A percentile compares a stretch with the other conserved stretches of the same genome.
Conservation (phyloP, 2,113 vertebrate species). For the Muntiacus reevesi region DNA sequence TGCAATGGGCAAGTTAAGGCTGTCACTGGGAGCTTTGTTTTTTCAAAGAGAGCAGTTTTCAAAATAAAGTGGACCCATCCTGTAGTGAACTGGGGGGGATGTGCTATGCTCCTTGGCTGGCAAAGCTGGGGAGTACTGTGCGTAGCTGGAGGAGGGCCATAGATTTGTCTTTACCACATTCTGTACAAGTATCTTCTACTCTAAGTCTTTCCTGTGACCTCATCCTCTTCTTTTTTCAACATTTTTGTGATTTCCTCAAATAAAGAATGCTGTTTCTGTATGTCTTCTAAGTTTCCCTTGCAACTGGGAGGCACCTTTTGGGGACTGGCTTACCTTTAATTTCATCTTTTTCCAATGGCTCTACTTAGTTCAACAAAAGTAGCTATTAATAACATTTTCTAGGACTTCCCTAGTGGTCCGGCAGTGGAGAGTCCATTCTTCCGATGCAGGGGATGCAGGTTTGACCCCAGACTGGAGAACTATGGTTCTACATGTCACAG, state of each 20-base stretch:
- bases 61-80: neutral
- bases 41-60: slow-evolving; percentile 31
- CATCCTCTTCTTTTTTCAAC: slow-evolving; percentile 31
- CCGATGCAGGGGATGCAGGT: neutral
- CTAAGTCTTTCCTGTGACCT: slow-evolving; percentile 58
- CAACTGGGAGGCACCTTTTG: slow-evolving; percentile 2
- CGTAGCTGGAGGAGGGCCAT: neutral
- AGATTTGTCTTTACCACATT: neutral
- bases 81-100: neutral
- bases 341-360: slow-evolving; percentile 28
- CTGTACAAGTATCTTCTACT: slow-evolving; percentile 13
- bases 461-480: neutral
- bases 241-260: slow-evolving; percentile 46
- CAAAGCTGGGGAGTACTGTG: neutral
- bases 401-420: neutral
- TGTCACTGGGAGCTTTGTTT: neutral
- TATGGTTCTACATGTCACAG: neutral
- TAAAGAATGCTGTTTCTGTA: neutral
- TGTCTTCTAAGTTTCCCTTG: slow-evolving; percentile 41
- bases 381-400: neutral
- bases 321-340: slow-evolving; percentile 32
- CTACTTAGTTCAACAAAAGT: slow-evolving; percentile 28
- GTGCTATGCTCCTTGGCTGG: neutral
- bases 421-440: neutral
- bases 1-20: neutral